These are phyloP conservation scores for Excalfactoria chinensis DNA, from an alignment of 2,113 vertebrate species.

Conservation along the genomic window DNA sequence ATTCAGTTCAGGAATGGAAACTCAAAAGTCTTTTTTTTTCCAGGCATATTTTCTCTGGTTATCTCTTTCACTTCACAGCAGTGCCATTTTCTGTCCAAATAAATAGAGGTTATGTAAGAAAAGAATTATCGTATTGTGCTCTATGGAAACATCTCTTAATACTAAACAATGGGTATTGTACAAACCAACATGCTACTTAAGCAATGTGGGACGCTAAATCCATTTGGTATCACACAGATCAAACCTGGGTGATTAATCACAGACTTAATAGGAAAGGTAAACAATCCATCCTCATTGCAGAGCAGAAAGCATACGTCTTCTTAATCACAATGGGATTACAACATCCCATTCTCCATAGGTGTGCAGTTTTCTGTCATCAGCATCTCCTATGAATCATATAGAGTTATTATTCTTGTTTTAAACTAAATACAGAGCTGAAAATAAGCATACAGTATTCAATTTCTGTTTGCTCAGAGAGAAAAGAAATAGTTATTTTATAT, in stretches of 20 bases:
- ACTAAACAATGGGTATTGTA: not conserved
- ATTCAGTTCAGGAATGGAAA: not conserved
- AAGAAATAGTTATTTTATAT: conserved; percentile 50
- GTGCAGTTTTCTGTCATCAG: conserved; percentile 67
- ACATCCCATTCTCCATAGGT: conserved; percentile 74
- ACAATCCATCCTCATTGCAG: conserved; percentile 54
- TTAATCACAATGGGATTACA: conserved; percentile 75
- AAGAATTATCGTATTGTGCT: not conserved
- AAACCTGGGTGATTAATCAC: conserved; percentile 73
- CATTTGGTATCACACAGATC: conserved; percentile 55
- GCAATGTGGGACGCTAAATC: conserved; percentile 35
- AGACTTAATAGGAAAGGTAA: conserved; percentile 74
- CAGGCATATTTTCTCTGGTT: not conserved
- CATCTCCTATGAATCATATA: conserved; percentile 73
- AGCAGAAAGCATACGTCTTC: conserved; percentile 56
- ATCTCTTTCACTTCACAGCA: conserved; percentile 4
- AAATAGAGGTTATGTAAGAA: conserved; percentile 38
- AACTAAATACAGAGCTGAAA: conserved; percentile 70
- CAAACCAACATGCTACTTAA: not conserved
- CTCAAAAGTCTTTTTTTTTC: not conserved
- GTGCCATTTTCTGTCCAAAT: conserved; percentile 30
- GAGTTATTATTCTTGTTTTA: conserved; percentile 75
- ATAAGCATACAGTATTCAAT: conserved; percentile 46
- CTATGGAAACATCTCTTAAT: not conserved
- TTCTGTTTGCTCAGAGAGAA: conserved; percentile 56